Base-by-base conservation (phyloP, 2,797 vertebrate species). In the Pachyuromys duprasi region DNA sequence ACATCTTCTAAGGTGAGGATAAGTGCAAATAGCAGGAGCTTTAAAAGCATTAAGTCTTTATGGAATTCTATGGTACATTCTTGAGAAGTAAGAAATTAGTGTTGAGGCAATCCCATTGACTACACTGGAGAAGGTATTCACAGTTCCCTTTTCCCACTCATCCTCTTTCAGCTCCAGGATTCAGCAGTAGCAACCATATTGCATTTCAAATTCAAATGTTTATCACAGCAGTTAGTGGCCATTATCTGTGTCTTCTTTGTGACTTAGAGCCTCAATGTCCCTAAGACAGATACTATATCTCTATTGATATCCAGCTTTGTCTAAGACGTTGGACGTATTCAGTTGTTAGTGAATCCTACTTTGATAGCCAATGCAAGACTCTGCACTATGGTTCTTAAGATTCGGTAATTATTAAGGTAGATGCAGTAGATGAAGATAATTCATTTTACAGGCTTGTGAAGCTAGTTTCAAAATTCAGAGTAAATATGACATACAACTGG, bases 401-500 rank as follows among this genome's bases (percentile, higher is more conserved):
- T 24, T 67, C 9, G 93, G 11, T 5, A 42, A 36, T 72, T 57
- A 17, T 31, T 26, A 83, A 86, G 91, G 36, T 15, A 6, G 8
- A 24, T 4, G 57, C 63, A n/a, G 14, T 28, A 72, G 13, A 63
- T 6, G 33, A 0, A 31, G 86, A 4, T 33, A 82, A 42, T 15
- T 83, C 62, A 28, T 91, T 94, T 17, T 39, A 78, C 36, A 89
- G 57, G 94, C 96, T 67, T 2, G 80, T 31, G 74, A 96, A 97
- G 86, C 91, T 83, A 93, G 72, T 89, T 65, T 92, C 89, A 94
- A 55, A 96, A 95, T 2, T 36, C 87, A 96, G 90, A 96, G 94
- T 67, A 89, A 97, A 96, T 79, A 88, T 81, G 18, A 94, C 93
- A 78, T 88, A 39, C 4, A 88, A 84, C 4, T 79, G 70, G 80